Conservation (phyloP, 2,797 vertebrate genomes). For the Xerus rutilus region DNA sequence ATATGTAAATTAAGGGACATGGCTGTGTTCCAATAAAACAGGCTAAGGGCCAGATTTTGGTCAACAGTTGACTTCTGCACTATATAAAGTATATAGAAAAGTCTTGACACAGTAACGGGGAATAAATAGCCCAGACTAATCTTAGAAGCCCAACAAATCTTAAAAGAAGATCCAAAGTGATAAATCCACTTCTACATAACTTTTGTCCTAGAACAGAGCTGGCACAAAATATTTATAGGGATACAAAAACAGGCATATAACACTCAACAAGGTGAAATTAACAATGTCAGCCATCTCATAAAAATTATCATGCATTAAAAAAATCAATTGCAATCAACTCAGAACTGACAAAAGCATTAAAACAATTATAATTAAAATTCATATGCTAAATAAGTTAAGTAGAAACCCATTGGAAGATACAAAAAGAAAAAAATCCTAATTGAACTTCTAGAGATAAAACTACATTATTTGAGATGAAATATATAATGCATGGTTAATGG, state of each 20-base stretch:
- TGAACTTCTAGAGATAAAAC: neutral
- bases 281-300: neutral
- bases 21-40: neutral
- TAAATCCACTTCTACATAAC: slow-evolving; percentile 17
- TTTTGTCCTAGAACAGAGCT: neutral
- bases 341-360: neutral
- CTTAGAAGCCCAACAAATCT: neutral
- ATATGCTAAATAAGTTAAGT: neutral
- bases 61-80: neutral
- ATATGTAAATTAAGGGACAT: neutral
- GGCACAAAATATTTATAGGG: neutral
- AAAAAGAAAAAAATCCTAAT: neutral
- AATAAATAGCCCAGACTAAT: neutral
- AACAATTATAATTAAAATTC: neutral
- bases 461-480: neutral
- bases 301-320: slow-evolving; percentile 10
- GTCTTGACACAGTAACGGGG: neutral
- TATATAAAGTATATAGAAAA: neutral
- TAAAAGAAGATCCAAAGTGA: slow-evolving; percentile 16
- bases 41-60: neutral
- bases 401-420: neutral
- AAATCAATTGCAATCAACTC: neutral
- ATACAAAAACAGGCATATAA: neutral
- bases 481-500: neutral
- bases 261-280: neutral